Evolutionary conservation across 2,113 vertebrate species (phyloP).

Genomic region (Serinus canaria): DNA sequence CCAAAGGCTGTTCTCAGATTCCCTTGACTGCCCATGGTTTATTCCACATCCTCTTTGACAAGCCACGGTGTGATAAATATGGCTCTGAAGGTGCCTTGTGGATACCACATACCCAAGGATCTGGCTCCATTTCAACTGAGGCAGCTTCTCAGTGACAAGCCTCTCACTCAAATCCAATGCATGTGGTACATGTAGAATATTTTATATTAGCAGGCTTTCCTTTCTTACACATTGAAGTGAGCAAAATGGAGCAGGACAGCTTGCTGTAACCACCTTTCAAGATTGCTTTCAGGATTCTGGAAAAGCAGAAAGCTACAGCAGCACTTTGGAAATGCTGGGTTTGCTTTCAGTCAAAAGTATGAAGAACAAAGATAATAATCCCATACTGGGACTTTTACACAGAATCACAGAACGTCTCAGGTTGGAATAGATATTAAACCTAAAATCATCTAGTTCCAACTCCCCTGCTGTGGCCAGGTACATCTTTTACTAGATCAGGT

Average conservation of each 20-base stretch:
- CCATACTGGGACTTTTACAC: background rate
- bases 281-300: background rate
- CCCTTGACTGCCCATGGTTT: background rate
- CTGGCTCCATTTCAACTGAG: background rate
- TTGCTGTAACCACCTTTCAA: background rate
- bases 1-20: background rate
- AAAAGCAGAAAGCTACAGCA: background rate
- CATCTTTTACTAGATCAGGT: background rate
- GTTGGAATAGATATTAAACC: background rate
- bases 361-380: background rate
- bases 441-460: background rate
- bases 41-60: background rate
- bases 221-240: background rate
- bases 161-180: background rate
- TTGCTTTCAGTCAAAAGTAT: background rate
- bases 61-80: background rate
- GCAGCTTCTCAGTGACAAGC: background rate
- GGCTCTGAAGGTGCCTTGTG: background rate
- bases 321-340: background rate
- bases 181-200: background rate
- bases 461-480: background rate
- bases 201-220: background rate
- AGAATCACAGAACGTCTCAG: background rate
- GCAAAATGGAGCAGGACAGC: background rate
- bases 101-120: background rate